Base-by-base conservation (phyloP, 2,888 invertebrate genomes). In the Caenorhabditis wallacei region DNA sequence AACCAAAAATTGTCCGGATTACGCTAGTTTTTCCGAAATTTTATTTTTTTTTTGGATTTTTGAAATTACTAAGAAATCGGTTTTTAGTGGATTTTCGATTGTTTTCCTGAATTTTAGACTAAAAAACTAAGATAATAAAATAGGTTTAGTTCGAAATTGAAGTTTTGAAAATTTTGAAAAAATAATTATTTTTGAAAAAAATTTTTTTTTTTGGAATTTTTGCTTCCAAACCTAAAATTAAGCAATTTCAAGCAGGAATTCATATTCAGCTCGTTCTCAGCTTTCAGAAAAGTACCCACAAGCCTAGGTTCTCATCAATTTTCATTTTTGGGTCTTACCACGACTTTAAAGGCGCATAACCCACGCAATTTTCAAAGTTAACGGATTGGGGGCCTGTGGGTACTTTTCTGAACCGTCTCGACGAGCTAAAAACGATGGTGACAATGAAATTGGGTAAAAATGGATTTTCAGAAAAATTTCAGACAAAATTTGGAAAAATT, bases 231-330 rank as follows among this genome's bases (percentile, higher is more conserved):
- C 30, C 30, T 8, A 46, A 46, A 13, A 46, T 46, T 8, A n/a
- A 2, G 46, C 46, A 13, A n/a, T n/a, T n/a, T n/a, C n/a, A n/a
- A n/a, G n/a, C 13, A 30, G 4, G 4, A 30, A 30, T n/a, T n/a
- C 30, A 8, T 48, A 8, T 20, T 20, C 48, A 48, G 48, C 53
- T 8, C 24, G 24, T 4, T 11, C 11, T 11, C 10, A 24, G 53
- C 53, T 53, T 53, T 53, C 22, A 53, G 24, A 53, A 24, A 24
- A 53, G 22, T 53, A 53, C 53, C 53, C 53, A 53, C 53, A 53
- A 53, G 53, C 24, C 53, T 10, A 22, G 0, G 2, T 24, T 53
- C 53, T 4, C 24, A 2, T 1, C 24, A 53, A 22, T 48, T 48
- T 48, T 22, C 24, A 51, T 0, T 18, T 51, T 51, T 18, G 48